Base-by-base conservation (phyloP, 1,140 invertebrate species). In the Drosophila setifemur region DNA sequence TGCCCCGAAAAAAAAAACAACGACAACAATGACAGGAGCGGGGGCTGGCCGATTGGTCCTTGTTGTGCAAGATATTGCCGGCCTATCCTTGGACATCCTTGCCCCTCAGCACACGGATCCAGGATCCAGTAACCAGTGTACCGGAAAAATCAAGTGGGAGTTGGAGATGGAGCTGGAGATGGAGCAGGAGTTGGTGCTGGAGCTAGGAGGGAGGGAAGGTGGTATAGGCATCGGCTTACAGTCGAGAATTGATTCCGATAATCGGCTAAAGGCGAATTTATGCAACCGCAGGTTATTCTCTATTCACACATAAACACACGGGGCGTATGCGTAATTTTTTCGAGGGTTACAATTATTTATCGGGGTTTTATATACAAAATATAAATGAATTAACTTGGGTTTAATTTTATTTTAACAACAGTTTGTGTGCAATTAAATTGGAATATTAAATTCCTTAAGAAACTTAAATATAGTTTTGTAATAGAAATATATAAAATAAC, bases 31-130 rank as follows among this genome's bases (percentile, higher is more conserved):
- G 14, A 35, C 33, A 35, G 14, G 35, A n/a, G 19, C 8, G 11
- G 39, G 11, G 33, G 39, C 25, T 28, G 47, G 19, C 5, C 50
- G 29, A 61, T 61, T 43, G 53, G 53, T 58, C 53, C 57, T 58
- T 61, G 57, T 57, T 43, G 57, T 33, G 53, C 52, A 58, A 57
- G 57, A 58, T 58, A 58, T 58, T 57, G 37, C 55, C 39, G 12
- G 55, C 35, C 48, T 16, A 40, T 58, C 25, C 18, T 42, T 9
- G n/a, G 50, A 29, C 40, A 53, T 43, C 31, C 31, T 14, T 35
- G 3, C 33, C n/a, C n/a, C n/a, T n/a, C n/a, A n/a, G n/a, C n/a
- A n/a, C n/a, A n/a, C n/a, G n/a, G n/a, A n/a, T n/a, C n/a, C n/a
- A n/a, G n/a, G n/a, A n/a, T n/a, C n/a, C n/a, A n/a, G n/a, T n/a